Evolutionary conservation across 2,797 vertebrate genomes (phyloP).

Genomic region (Rachycentron canadum): DNA sequence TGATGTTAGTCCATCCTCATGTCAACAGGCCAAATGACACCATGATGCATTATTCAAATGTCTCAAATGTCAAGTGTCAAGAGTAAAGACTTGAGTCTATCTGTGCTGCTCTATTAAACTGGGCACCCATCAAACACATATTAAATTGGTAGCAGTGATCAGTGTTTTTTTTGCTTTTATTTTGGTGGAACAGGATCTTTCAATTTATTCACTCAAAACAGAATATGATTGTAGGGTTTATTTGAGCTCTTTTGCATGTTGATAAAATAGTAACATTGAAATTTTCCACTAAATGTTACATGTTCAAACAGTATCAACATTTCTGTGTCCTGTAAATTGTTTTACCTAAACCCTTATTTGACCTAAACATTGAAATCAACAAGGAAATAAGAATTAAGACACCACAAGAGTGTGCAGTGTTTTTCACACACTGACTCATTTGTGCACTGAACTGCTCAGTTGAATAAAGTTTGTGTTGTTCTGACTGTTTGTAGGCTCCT

Average conservation of each 20-base stretch:
- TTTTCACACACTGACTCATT: neutral
- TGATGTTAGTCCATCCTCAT: neutral
- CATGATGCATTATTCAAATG: neutral
- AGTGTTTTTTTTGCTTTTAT: neutral
- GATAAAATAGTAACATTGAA: neutral
- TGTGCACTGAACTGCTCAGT: slow-evolving; percentile 38
- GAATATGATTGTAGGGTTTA: neutral
- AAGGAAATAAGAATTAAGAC: neutral
- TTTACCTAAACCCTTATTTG: neutral
- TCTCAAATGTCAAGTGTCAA: neutral
- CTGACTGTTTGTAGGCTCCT: neutral
- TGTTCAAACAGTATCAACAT: neutral
- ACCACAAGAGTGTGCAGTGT: neutral
- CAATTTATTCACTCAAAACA: neutral
- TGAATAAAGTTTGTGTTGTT: neutral
- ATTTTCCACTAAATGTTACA: neutral
- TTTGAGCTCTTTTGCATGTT: neutral
- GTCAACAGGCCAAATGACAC: neutral
- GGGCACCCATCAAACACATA: neutral
- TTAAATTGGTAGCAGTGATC: neutral
- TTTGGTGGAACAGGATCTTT: slow-evolving; percentile 30
- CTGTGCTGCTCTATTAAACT: neutral
- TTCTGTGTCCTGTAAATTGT: neutral
- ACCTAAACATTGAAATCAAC: neutral
- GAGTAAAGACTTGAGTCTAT: neutral